Evolutionary conservation across 23 tunicate genomes (phyloP).

Genomic region (Halocynthia aurantium): DNA sequence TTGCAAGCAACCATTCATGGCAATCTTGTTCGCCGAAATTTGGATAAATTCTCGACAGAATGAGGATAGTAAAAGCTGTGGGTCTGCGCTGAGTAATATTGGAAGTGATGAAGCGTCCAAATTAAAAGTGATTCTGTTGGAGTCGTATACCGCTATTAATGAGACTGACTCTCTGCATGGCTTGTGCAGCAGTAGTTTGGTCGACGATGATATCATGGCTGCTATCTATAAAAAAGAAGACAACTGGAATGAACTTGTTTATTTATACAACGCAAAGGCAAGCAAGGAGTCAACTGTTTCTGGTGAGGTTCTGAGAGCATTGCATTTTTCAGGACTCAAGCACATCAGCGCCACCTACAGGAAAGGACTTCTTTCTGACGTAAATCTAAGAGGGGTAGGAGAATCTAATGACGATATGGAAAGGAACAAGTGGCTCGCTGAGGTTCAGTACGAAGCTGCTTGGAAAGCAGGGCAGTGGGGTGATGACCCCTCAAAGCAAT

Average conservation of each 20-base stretch:
- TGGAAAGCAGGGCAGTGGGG: conserved; percentile 36
- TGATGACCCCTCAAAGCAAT: neutral
- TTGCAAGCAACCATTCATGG: conserved; percentile 23
- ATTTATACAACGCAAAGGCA: neutral
- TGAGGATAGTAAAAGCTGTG: neutral
- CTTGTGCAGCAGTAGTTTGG: neutral
- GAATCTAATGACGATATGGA: neutral
- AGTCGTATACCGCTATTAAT: conserved; percentile 8
- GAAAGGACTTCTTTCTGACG: too few relatives aligned
- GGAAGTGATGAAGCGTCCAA: neutral
- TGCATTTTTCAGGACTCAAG: neutral
- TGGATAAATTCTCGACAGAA: conserved; percentile 1
- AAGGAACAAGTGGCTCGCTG: neutral
- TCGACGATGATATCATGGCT: neutral
- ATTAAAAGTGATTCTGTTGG: neutral
- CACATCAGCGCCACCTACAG: neutral
- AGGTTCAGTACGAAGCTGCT: conserved; percentile 39
- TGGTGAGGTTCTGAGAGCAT: neutral
- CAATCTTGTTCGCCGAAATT: conserved; percentile 22
- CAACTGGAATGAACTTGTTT: conserved; percentile 6
- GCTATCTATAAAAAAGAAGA: neutral
- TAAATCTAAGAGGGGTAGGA: too few relatives aligned
- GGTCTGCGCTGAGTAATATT: neutral
- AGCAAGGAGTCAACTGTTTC: neutral
- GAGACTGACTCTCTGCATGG: conserved; percentile 14